Conservation (phyloP, 2,888 invertebrate species). For the Carterocephalus palaemon region DNA sequence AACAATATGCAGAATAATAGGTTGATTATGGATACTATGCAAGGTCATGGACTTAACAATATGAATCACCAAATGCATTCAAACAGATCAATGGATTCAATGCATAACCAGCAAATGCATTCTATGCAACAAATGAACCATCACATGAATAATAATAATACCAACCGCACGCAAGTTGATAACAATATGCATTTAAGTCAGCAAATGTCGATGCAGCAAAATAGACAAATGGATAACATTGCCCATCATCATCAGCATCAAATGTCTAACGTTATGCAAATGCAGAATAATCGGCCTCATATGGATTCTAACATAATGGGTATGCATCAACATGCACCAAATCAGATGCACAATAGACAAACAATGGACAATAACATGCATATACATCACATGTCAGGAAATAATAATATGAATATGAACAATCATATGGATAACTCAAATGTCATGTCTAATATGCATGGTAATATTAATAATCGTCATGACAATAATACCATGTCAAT, state of each 20-base stretch:
- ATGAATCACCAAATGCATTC: constrained; percentile 64
- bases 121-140: constrained; percentile 70
- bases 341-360: constrained; percentile 70
- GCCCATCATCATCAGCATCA: constrained; percentile 69
- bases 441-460: constrained; percentile 58
- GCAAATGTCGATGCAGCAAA: constrained; percentile 65
- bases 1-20: constrained; percentile 67
- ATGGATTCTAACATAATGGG: constrained; percentile 63
- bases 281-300: constrained; percentile 64
- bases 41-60: constrained; percentile 60
- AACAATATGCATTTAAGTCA: constrained; percentile 67
- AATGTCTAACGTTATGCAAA: constrained; percentile 69
- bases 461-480: constrained; percentile 63
- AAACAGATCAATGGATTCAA: constrained; percentile 63
- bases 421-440: constrained; percentile 64
- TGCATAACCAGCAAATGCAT: constrained; percentile 67
- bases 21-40: constrained; percentile 71
- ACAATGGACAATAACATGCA: constrained; percentile 66
- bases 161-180: constrained; percentile 56
- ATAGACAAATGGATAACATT: constrained; percentile 64
- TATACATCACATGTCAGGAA: constrained; percentile 69
- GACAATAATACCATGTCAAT: constrained; percentile 61
- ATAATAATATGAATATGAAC: constrained; percentile 54
- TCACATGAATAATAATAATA: constrained; percentile 51
- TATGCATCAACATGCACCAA: constrained; percentile 67